Evolutionary conservation across 2,888 invertebrate species (phyloP), one percentile per base, ranked within the genome.

Genomic region (Scaptomyza caliginosa): DNA sequence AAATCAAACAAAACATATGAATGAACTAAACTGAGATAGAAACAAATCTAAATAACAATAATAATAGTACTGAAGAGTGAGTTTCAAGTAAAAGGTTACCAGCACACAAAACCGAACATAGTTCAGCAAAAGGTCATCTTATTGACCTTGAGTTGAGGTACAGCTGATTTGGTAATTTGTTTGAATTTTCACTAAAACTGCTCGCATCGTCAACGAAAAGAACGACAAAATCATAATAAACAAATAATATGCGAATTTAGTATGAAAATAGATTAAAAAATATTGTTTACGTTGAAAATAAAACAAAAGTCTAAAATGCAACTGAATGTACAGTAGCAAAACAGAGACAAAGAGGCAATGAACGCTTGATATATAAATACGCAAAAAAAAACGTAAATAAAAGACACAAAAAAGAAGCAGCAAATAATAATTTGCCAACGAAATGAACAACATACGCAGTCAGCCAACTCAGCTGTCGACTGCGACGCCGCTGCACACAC

Each of bases 321-420:
- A 48, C 46, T 52, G 26, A 39, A 67, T 55, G 38, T 11, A 54
- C 34, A 34, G 46, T 24, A 34, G 13, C 10, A 42, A 28, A 23
- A 26, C 24, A 51, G 39, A 36, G 17, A 36, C 17, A 42, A 16
- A 30, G 26, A 60, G 86, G 86, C 86, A 86, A 80, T 86, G 84
- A 86, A 86, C 86, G 82, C 82, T 84, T 86, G 81, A 82, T 81
- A 71, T 81, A n/a, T n/a, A n/a, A n/a, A n/a, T n/a, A 84, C 76
- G 82, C 85, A 74, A 81, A 78, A 71, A 65, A 63, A 49, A 65
- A 71, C n/a, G n/a, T n/a, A 69, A 68, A 51, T 46, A 49, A 67
- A 49, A n/a, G n/a, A n/a, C n/a, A 65, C 42, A 68, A 65, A 63
- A 55, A 50, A 67, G 52, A 63, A 39, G 50, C 38, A 16, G 40